phyloP scores from a whole-genome alignment of 2,888 invertebrate genomes.

The Epinotia nisella region DNA sequence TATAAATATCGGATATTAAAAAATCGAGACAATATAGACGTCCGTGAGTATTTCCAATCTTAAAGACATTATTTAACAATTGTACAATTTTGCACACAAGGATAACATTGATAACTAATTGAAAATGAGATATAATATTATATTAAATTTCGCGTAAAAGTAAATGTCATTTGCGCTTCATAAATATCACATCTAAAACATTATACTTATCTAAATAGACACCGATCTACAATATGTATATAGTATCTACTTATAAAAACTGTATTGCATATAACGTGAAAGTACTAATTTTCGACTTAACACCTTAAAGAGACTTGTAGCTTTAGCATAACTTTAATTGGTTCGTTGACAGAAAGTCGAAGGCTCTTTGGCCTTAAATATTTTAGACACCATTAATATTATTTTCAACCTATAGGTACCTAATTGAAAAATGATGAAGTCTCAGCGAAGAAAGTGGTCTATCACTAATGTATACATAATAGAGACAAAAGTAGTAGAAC shows the following conservation, averaged over 20 bases:
- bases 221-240: constrained; percentile 45
- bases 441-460: too few relatives aligned
- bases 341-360: not conserved
- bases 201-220: constrained; percentile 64
- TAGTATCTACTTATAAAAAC: not conserved
- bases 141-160: constrained; percentile 15
- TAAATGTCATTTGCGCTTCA: constrained; percentile 47
- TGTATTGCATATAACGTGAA: constrained; percentile 14
- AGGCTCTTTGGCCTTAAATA: not conserved
- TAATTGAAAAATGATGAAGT: too few relatives aligned
- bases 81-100: not conserved
- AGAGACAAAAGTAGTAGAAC: too few relatives aligned
- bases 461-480: too few relatives aligned
- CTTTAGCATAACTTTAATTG: constrained; percentile 18
- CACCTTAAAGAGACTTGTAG: not conserved
- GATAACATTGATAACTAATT: constrained; percentile 7
- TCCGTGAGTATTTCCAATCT: not conserved
- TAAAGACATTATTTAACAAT: not conserved
- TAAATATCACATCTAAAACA: constrained; percentile 50
- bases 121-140: constrained; percentile 4
- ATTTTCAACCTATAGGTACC: not conserved
- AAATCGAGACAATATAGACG: not conserved
- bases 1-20: not conserved
- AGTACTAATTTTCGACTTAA: constrained; percentile 2
- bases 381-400: not conserved